A percentile compares a stretch with the other conserved stretches of the same genome.
These are phyloP conservation scores for Pimpla rufipes DNA, from an alignment of 2,888 invertebrate genomes.

Conservation along the genomic window DNA sequence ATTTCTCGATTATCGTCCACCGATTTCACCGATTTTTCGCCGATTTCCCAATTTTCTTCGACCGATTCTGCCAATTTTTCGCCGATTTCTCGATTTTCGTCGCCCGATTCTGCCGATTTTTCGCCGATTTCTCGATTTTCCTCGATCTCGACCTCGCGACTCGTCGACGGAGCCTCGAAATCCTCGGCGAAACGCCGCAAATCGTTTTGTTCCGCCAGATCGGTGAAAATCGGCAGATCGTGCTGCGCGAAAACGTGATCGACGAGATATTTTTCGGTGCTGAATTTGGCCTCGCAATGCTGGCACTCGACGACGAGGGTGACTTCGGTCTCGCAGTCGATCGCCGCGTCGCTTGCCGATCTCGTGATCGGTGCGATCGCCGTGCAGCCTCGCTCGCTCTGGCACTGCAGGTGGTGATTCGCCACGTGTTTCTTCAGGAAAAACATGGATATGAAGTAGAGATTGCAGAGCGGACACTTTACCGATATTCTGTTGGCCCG, in stretches of 20 bases:
- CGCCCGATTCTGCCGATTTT: neutral
- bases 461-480: conserved; percentile 72
- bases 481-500: conserved; percentile 64
- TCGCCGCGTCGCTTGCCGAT: conserved; percentile 1
- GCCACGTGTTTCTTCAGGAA: conserved; percentile 71
- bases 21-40: too few species aligned
- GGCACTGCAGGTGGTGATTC: conserved; percentile 71
- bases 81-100: neutral
- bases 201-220: neutral
- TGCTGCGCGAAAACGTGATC: conserved; percentile 67
- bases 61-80: neutral
- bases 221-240: conserved; percentile 42
- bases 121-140: neutral
- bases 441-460: conserved; percentile 69
- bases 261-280: conserved; percentile 47
- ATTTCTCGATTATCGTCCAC: neutral
- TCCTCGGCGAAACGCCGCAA: too few species aligned
- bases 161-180: neutral
- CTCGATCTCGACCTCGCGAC: neutral
- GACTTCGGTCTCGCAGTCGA: conserved; percentile 64
- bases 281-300: conserved; percentile 61
- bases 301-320: conserved; percentile 64
- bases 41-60: neutral
- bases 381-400: conserved; percentile 48
- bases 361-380: neutral